Conservation (phyloP, 2,113 vertebrate species). For the Dasypus novemcinctus region DNA sequence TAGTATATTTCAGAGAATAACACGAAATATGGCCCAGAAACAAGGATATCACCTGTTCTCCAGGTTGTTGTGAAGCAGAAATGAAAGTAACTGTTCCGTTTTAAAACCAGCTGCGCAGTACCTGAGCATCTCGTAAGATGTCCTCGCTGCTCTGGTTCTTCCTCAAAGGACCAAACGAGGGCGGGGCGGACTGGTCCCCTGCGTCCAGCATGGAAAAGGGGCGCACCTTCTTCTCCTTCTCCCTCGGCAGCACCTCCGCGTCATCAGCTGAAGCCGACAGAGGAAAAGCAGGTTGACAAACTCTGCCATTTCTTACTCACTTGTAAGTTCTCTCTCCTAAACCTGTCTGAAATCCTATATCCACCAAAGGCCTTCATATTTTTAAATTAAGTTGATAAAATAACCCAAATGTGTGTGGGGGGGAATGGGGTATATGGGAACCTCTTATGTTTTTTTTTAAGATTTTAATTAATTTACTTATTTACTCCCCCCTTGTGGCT, state of each 20-base stretch:
- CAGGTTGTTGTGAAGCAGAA: neutral
- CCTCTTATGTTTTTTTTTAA: no score
- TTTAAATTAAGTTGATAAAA: neutral
- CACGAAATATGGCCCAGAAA: neutral
- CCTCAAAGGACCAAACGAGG: conserved; percentile 83
- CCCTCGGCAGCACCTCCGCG: conserved; percentile 84
- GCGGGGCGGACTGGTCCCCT: conserved; percentile 82
- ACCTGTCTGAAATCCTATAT: neutral
- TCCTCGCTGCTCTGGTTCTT: conserved; percentile 99
- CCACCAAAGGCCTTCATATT: neutral
- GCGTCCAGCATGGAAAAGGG: conserved; percentile 96
- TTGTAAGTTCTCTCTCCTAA: neutral
- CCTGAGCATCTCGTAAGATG: conserved; percentile 93
- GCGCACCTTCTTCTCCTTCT: conserved; percentile 91
- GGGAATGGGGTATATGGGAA: no score
- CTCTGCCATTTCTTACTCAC: neutral
- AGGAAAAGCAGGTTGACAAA: neutral
- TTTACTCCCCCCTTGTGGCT: no score
- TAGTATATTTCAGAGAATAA: neutral
- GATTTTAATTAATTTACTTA: no score
- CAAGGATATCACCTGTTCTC: neutral
- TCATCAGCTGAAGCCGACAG: conserved; percentile 78
- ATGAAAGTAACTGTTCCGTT: neutral
- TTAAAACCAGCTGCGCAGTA: conserved; percentile 58
- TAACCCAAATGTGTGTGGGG: neutral